Base-by-base conservation (phyloP, 2,888 invertebrate genomes). In the Dryadula phaetusa region DNA sequence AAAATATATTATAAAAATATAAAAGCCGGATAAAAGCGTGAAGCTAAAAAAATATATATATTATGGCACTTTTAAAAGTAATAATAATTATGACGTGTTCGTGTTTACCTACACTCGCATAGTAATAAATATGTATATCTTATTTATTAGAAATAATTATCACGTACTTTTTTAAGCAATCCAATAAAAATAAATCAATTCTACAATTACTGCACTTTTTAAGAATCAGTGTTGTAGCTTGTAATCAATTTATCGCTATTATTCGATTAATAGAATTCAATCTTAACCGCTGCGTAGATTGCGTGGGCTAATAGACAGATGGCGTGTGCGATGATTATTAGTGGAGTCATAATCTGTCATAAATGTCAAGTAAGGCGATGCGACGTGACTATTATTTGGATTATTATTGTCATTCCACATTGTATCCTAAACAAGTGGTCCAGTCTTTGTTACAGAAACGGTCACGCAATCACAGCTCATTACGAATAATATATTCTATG, bases 281-380 rank as follows among this genome's bases (percentile, higher is more conserved):
- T 85, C 83, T 80, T 82, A 82, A 78, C 81, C 81, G 79, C 83
- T 81, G 77, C 81, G 76, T 80, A 78, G 82, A 80, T 86, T 86
- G 76, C 83, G 82, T 81, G 82, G 85, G 78, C 79, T 90, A 90
- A 90, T 90, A 90, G 86, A 87, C 85, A 88, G 84, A 89, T 90
- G 82, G 90, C 91, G 90, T 90, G 91, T 78, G 80, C 75, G 70
- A 72, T 74, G 79, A 85, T 87, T 88, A 89, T 89, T 90, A 89
- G 83, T 85, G 79, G 83, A 82, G 81, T 86, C 82, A 82, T 88
- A 90, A 90, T 90, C 88, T 88, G 88, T 89, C 86, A 90, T 89
- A 91, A 90, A 89, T 89, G 90, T 89, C 88, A 89, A 82, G 80
- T 78, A 75, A 79, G 77, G 80, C 82, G 84, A 85, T 82, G 82